Base-by-base conservation (phyloP, 1,140 invertebrate genomes). In the Trissolcus basalis region DNA sequence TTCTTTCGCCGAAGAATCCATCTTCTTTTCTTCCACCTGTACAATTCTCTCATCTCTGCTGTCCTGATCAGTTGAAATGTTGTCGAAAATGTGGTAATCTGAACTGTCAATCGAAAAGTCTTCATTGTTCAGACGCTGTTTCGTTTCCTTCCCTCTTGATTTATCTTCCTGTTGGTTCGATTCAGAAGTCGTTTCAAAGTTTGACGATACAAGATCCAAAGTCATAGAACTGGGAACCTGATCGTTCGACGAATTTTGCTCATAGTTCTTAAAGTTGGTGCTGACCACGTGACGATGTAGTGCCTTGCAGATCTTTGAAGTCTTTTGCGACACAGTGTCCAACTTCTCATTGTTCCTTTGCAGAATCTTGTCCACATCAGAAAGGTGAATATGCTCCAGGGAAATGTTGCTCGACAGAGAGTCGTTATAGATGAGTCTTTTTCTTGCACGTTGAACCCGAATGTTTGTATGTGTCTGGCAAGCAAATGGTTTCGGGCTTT, bases 341-440 rank as follows among this genome's bases (percentile, higher is more conserved):
- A 78, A 35, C 15, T 60, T 65, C 11, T 65, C 14, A 14, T 51
- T 47, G 10, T 78, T 78, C 6, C 16, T 73, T n/a, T 51, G 64
- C 16, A 78, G 10, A 32, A 78, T 73, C n/a, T 65, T 49, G 16
- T 78, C 75, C 5, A 78, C 12, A 7, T 73, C 75, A 9, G 64
- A 50, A 2, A 69, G 60, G 12, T 64, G 53, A 8, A 68, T 13
- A 11, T 15, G 32, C 35, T 78, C 64, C 39, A 78, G 19, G 0
- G 64, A 73, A 51, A 78, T 48, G 13, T 71, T 54, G 6, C 13
- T 48, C 1, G 67, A 9, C 13, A 56, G 12, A 14, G 51, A 59
- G n/a, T 64, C 44, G 32, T 67, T 67, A 1, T 65, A 50, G 11
- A 35, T 43, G 0, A 63, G 33, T 13, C 16, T 61, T 45, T 45